These are phyloP conservation scores for Aphelenchoides bicaudatus DNA, from an alignment of 2,888 invertebrate species.

Conservation along the genomic window DNA sequence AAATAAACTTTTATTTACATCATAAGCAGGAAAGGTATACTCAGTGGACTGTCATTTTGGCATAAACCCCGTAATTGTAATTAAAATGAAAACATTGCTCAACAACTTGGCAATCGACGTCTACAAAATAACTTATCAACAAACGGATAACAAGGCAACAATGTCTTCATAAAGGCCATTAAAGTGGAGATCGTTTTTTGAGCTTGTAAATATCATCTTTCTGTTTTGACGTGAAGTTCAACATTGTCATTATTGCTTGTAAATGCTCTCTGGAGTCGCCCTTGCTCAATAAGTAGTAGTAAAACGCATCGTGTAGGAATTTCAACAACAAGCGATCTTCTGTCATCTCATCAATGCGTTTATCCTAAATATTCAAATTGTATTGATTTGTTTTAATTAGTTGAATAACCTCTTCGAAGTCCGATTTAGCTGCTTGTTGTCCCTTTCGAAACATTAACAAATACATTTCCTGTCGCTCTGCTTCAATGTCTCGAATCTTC, in stretches of 20 bases:
- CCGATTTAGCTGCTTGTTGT: slow-evolving; percentile 56
- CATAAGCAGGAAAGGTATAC: too few species aligned
- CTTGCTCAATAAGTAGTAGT: slow-evolving; percentile 81
- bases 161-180: too few species aligned
- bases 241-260: slow-evolving; percentile 81
- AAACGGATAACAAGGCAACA: too few species aligned
- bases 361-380: slow-evolving; percentile 32
- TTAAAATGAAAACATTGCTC: too few species aligned
- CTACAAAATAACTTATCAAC: too few species aligned
- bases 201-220: slow-evolving; percentile 49
- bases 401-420: slow-evolving; percentile 36
- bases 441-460: slow-evolving; percentile 60
- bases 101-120: too few species aligned
- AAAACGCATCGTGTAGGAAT: slow-evolving; percentile 86
- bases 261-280: slow-evolving; percentile 80
- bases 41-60: too few species aligned
- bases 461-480: slow-evolving; percentile 58
- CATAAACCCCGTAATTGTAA: too few species aligned
- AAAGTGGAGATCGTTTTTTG: too few species aligned
- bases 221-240: slow-evolving; percentile 63
- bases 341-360: slow-evolving; percentile 46
- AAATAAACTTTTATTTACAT: too few species aligned
- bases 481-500: slow-evolving; percentile 53
- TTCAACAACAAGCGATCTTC: slow-evolving; percentile 87
- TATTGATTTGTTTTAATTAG: neutral